Evolutionary conservation across 2,797 vertebrate genomes (phyloP), one percentile per base, ranked within the genome.

Genomic region (Lerista edwardsae): DNA sequence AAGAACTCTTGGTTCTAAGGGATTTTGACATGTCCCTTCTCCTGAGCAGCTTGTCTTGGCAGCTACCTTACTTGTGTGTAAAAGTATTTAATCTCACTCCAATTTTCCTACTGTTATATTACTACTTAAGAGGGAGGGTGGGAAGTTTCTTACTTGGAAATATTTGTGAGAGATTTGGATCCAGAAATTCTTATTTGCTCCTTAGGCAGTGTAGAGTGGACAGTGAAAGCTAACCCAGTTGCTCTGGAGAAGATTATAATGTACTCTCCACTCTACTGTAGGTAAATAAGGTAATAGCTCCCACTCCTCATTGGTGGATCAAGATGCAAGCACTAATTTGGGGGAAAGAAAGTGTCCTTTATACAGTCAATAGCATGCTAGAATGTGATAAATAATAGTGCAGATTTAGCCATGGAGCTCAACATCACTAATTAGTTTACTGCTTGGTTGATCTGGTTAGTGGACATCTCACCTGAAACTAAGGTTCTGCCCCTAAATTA

Each of bases 221-320:
- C 55, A 75, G 21, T 67, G 74, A 39, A 82, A 57, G 47, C 36
- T 86, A 41, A 36, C 31, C 79, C 67, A 57, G 68, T 7, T 47
- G 21, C 25, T 39, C 1, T 31, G 71, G 67, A 7, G 8, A 75
- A 75, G 6, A 36, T 61, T 8, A 6, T 15, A 41, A 34, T 59
- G 4, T 86, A 67, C 73, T 83, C 23, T 57, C 0, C 31, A 4
- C 2, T 77, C n/a, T n/a, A n/a, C n/a, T n/a, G n/a, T n/a, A 61
- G 36, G 59, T 29, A 27, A 6, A 69, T 75, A 44, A 0, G 79
- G 82, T 69, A 87, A 79, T 87, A 29, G 80, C 77, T 84, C 83
- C 86, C 85, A 88, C 72, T 91, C 81, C 82, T 91, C 89, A 76
- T 90, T 86, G 84, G 77, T 94, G 84, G 90, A 91, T 90, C 80